phyloP scores from a whole-genome alignment of 2,113 vertebrate genomes.

The Bostrychus sinensis region DNA sequence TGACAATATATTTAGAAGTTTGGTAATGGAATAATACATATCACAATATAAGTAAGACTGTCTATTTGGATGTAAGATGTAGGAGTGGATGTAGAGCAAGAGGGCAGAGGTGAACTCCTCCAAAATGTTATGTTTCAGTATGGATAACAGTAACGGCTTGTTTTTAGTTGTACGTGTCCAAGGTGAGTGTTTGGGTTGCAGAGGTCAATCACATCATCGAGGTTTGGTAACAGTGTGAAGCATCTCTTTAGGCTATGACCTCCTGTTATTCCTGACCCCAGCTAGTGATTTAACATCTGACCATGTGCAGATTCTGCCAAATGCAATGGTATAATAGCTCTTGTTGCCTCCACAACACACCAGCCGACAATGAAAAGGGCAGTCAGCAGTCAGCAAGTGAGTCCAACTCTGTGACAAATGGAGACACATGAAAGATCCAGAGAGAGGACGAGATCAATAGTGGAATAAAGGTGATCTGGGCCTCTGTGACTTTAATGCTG shows the following conservation, averaged over 20 bases:
- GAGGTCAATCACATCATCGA: constrained; percentile 35
- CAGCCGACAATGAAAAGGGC: constrained; percentile 2
- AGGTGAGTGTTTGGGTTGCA: constrained; percentile 30
- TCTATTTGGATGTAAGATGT: neutral
- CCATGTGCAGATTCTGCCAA: constrained; percentile 17
- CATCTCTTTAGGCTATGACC: constrained; percentile 39
- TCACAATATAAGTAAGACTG: too few relatives aligned
- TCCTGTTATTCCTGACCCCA: constrained; percentile 23
- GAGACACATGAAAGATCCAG: constrained; percentile 36
- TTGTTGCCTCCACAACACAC: neutral
- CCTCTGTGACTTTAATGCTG: constrained; percentile 40
- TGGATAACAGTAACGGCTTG: constrained; percentile 9
- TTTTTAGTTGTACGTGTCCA: constrained; percentile 1
- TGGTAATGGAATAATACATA: too few relatives aligned
- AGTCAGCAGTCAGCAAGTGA: constrained; percentile 18
- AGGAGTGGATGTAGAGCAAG: neutral
- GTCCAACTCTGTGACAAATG: constrained; percentile 18
- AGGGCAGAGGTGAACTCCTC: neutral
- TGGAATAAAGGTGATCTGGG: constrained; percentile 49
- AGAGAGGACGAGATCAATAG: constrained; percentile 61
- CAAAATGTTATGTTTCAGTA: constrained; percentile 3
- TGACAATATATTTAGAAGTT: too few relatives aligned
- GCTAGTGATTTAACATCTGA: constrained; percentile 45
- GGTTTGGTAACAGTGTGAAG: neutral
- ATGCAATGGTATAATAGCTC: constrained; percentile 3